phyloP scores from a whole-genome alignment of 2,888 invertebrate species.

The Cryptus armator region DNA sequence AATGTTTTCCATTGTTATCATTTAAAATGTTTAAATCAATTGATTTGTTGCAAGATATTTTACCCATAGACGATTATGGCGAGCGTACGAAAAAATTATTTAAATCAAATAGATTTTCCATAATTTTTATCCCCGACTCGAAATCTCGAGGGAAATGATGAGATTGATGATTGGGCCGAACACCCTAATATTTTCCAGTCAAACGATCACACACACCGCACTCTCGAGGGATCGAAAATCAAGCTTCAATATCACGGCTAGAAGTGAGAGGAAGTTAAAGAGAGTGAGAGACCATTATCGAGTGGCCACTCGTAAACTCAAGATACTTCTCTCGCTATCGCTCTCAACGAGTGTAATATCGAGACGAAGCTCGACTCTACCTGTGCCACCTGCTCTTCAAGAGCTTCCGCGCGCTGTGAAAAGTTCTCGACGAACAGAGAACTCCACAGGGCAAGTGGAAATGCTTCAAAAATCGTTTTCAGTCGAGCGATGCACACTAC shows the following conservation, averaged over 20 bases:
- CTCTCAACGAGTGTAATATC: slow-evolving; percentile 27
- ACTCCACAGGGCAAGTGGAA: background rate
- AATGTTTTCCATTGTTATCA: no score
- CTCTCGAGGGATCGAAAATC: background rate
- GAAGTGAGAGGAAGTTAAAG: background rate
- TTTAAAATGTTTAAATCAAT: no score
- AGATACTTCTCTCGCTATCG: slow-evolving; percentile 38
- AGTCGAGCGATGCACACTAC: background rate
- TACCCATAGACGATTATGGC: no score
- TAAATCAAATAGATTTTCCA: background rate
- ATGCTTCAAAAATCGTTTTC: background rate
- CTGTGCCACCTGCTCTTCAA: slow-evolving; percentile 31
- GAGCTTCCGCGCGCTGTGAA: slow-evolving; percentile 18
- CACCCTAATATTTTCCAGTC: background rate
- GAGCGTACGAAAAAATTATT: background rate
- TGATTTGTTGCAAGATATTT: no score
- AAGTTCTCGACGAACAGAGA: slow-evolving; percentile 14
- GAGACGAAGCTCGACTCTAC: background rate
- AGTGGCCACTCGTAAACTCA: slow-evolving; percentile 43
- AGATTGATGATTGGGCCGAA: background rate
- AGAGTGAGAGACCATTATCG: slow-evolving; percentile 27
- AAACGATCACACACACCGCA: background rate
- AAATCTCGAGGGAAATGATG: background rate
- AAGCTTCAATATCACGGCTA: slow-evolving; percentile 17
- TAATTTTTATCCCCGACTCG: background rate